Conservation (phyloP, 2,888 invertebrate species). For the Drosophila differens region DNA sequence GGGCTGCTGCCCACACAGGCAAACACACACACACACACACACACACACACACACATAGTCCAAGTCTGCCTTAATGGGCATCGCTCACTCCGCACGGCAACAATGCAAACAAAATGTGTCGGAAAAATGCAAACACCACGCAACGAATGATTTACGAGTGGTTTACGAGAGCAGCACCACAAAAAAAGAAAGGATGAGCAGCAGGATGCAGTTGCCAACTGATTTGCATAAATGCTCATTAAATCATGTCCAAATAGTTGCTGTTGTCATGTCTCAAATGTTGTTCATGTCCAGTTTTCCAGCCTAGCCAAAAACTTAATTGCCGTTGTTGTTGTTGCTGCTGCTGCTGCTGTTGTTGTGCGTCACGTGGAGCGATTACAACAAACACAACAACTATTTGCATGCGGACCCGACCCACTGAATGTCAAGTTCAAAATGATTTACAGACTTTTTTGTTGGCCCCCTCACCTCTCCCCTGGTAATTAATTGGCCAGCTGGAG, state of each 20-base stretch:
- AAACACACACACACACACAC: constrained; percentile 18
- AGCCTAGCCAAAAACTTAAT: constrained; percentile 28
- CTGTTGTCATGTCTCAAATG: constrained; percentile 41
- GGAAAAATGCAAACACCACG: constrained; percentile 47
- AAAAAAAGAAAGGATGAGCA: constrained; percentile 12
- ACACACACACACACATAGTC: constrained; percentile 16
- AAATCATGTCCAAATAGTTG: constrained; percentile 65
- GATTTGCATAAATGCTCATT: constrained; percentile 77
- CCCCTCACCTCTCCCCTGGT: constrained; percentile 18
- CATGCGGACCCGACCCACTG: constrained; percentile 53
- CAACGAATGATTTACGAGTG: constrained; percentile 69
- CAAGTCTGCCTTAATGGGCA: constrained; percentile 10
- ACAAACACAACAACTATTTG: constrained; percentile 48
- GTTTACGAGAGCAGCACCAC: constrained; percentile 15
- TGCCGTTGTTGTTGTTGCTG: constrained; percentile 9
- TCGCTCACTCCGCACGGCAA: constrained; percentile 17
- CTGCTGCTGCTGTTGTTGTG: constrained; percentile 30
- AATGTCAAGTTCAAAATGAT: constrained; percentile 80
- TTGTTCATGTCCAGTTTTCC: constrained; percentile 57
- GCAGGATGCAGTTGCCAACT: constrained; percentile 41
- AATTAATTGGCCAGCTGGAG: constrained; percentile 71
- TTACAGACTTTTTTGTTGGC: constrained; percentile 58
- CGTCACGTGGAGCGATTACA: constrained; percentile 63
- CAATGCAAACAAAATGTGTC: constrained; percentile 48
- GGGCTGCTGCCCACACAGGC: constrained; percentile 37